Percentiles rank a stretch among this genome's conserved stretches.
phyloP scores from a whole-genome alignment of 2,888 invertebrate species.

The Sipha maydis region DNA sequence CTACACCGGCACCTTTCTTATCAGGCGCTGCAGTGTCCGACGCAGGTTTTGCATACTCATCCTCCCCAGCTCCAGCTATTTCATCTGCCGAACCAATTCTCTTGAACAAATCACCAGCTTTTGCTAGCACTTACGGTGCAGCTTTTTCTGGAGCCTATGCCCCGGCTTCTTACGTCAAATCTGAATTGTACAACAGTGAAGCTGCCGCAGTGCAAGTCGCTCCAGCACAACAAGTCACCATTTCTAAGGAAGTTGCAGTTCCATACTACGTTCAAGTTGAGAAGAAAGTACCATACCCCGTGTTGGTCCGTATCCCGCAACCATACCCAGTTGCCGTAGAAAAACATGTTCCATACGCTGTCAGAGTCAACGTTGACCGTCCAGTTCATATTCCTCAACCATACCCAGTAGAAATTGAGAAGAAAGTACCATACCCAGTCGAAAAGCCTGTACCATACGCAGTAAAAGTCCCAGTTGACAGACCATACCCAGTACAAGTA shows the following conservation, averaged over 20 bases:
- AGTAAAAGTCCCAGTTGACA: conserved; percentile 71
- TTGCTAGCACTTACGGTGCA: conserved; percentile 2
- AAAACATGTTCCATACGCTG: conserved; percentile 70
- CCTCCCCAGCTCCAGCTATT: conserved; percentile 35
- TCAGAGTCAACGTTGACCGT: conserved; percentile 75
- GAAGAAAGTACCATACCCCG: conserved; percentile 77
- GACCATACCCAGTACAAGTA: conserved; percentile 71
- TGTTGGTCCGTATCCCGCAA: conserved; percentile 72
- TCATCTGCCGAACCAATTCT: conserved; percentile 46
- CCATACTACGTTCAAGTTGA: conserved; percentile 74
- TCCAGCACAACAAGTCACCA: conserved; percentile 74
- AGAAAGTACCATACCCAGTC: conserved; percentile 67
- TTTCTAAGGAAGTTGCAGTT: conserved; percentile 79
- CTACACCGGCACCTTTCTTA: conserved; percentile 22
- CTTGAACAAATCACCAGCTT: conserved; percentile 54
- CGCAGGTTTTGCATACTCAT: conserved; percentile 56
- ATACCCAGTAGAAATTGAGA: conserved; percentile 65
- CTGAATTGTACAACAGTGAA: conserved; percentile 67
- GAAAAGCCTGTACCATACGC: conserved; percentile 70
- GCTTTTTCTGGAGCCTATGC: conserved; percentile 57
- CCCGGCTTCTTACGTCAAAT: conserved; percentile 64
- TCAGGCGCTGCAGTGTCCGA: conserved; percentile 50
- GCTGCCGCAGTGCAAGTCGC: conserved; percentile 65
- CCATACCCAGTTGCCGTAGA: conserved; percentile 72
- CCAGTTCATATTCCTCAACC: conserved; percentile 65